Conservation (phyloP, 2,888 invertebrate genomes). For the Escarpia spicata region DNA sequence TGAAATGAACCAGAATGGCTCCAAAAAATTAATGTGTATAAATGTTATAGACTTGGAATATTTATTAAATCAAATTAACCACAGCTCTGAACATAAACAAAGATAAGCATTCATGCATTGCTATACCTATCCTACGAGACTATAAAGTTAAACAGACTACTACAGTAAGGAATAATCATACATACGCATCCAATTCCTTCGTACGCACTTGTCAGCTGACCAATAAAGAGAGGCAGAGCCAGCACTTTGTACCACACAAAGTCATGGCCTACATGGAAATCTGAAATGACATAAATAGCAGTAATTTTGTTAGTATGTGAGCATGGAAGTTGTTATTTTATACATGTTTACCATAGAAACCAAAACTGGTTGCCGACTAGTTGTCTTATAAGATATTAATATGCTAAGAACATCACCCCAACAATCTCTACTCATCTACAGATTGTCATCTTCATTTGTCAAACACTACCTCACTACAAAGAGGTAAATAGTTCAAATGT, state of each 20-base stretch:
- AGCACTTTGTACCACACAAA: constrained; percentile 40
- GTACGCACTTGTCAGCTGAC: constrained; percentile 57
- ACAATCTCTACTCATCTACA: too few species aligned
- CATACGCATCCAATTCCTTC: constrained; percentile 63
- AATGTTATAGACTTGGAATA: neutral
- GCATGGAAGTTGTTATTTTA: too few species aligned
- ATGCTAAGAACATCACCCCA: too few species aligned
- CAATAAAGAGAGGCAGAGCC: constrained; percentile 58
- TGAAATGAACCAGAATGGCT: too few species aligned
- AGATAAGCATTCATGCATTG: too few species aligned
- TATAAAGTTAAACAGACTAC: neutral
- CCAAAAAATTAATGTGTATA: neutral
- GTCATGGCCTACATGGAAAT: constrained; percentile 27
- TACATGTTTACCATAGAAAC: too few species aligned
- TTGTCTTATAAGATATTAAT: too few species aligned
- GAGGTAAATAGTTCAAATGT: too few species aligned
- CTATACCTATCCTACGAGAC: neutral
- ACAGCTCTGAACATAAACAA: neutral
- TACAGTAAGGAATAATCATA: neutral
- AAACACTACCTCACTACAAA: too few species aligned
- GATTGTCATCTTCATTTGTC: too few species aligned
- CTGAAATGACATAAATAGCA: constrained; percentile 25
- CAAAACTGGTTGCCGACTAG: too few species aligned
- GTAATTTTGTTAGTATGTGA: neutral
- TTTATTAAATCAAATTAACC: neutral